Evolutionary conservation across 2,113 vertebrate genomes (phyloP), one percentile per base, ranked within the genome.

Genomic region (Gnathonemus longibarbis): DNA sequence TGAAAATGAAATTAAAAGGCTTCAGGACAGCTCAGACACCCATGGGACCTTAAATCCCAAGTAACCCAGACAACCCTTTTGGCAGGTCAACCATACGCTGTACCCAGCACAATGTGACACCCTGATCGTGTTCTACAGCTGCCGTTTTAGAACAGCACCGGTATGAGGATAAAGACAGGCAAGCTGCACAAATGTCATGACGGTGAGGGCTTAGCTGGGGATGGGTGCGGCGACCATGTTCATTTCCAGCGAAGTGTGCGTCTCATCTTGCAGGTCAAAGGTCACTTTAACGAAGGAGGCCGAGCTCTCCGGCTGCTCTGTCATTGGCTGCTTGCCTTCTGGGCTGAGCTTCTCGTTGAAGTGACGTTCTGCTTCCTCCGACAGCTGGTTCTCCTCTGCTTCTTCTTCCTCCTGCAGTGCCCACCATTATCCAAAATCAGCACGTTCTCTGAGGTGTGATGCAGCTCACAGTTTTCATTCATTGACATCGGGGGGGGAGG

Each of bases 271-370:
- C 39, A 95, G 95, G 92, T 99, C 98, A 93, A 99, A 99, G 93
- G 97, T 98, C 66, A 98, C 94, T 89, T 99, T 99, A 80, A 99
- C 96, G 2, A 98, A 99, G 17, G 98, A 97, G 88, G 94, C 96
- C 31, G 94, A 91, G 9, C 94, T 93, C 91, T 97, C 97, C 3
- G 98, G 98, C 91, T 98, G 97, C 90, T 97, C 96, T 49, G 94
- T 95, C 90, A 95, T 95, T 80, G 96, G 92, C 85, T 87, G 89
- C 86, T 93, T 92, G 83, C 95, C 94, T 10, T 94, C 92, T 27
- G 95, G 95, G 70, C 93, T 94, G 53, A 95, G 96, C 92, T 97
- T 95, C 87, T 96, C 95, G 3, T 95, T 95, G 90, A 97, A 97
- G 8, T 89, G 94, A 50, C 92, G 96, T 95, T 99, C 97, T 52